Percentiles rank a stretch among this genome's conserved stretches.
phyloP scores from a whole-genome alignment of 2,888 invertebrate species.

The Epinotia bilunana region DNA sequence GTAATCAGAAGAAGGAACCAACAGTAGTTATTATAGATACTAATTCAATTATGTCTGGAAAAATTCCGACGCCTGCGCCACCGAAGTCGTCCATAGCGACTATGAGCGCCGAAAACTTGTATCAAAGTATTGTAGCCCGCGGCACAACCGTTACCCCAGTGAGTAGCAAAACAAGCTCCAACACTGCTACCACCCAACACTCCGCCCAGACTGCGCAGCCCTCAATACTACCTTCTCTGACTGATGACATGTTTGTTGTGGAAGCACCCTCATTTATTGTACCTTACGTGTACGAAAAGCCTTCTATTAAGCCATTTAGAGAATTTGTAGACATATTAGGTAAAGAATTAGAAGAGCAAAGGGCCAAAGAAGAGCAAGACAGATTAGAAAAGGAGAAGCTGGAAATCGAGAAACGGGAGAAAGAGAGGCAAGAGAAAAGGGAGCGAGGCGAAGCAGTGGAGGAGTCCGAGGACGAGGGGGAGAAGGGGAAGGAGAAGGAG shows the following conservation, averaged over 20 bases:
- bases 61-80: slow-evolving; percentile 82
- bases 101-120: slow-evolving; percentile 86
- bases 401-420: slow-evolving; percentile 66
- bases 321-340: slow-evolving; percentile 88
- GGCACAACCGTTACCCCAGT: slow-evolving; percentile 76
- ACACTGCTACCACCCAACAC: slow-evolving; percentile 62
- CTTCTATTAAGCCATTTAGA: slow-evolving; percentile 90
- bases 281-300: slow-evolving; percentile 96
- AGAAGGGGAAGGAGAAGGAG: slow-evolving; percentile 33
- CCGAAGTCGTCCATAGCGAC: slow-evolving; percentile 75
- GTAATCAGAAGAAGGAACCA: slow-evolving; percentile 86
- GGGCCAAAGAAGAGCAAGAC: slow-evolving; percentile 82
- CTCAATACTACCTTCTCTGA: slow-evolving; percentile 91
- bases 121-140: slow-evolving; percentile 78
- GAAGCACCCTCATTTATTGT: slow-evolving; percentile 97
- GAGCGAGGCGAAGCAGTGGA: slow-evolving; percentile 63
- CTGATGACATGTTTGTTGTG: slow-evolving; percentile 96
- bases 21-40: slow-evolving; percentile 92
- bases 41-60: slow-evolving; percentile 87
- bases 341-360: slow-evolving; percentile 86
- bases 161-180: slow-evolving; percentile 57
- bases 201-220: slow-evolving; percentile 80
- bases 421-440: slow-evolving; percentile 58
- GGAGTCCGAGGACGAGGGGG: slow-evolving; percentile 54
- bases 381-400: slow-evolving; percentile 63